Base-by-base conservation (phyloP, 1,140 invertebrate genomes). In the Drepana arcuata region DNA sequence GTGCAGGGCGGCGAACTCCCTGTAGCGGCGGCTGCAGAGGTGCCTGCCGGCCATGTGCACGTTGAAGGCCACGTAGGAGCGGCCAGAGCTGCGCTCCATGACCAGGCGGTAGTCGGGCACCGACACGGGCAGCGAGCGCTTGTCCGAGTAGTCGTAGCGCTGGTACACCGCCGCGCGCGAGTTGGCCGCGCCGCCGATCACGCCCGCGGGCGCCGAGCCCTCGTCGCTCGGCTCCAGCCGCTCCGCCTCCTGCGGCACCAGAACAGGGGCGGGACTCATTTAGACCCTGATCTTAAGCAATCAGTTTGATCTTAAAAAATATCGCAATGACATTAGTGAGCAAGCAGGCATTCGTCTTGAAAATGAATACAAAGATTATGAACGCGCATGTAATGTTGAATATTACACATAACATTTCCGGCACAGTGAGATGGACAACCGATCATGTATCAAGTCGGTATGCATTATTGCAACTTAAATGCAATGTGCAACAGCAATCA, bases 41-140 rank as follows among this genome's bases (percentile, higher is more conserved):
- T 99, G 97, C 27, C 97, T 83, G 0, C 97, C 97, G 15, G 98
- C 97, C 97, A 99, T 99, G 74, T 99, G 97, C 42, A 99, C 98
- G 75, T 99, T 99, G 83, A 95, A 99, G 0, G 97, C 95, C 36
- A 98, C 95, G 84, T 93, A 99, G 54, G 93, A 92, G 56, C 99
- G 94, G 12, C 94, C 95, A 0, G 67, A 68, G 66, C 89, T 90
- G 53, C 90, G 78, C 84, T 92, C 88, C 87, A 93, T 78, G 4
- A 80, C 68, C 78, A 78, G 38, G 3, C 73, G 40, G 51, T 77
- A 80, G 50, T 79, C 97, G 9, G 98, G 98, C 52, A 99, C 95
- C 48, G 97, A 98, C 51, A 99, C 98, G 5, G 98, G 98, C 41
- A 99, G 85, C 21, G 97, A 99, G 32, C 98, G 86, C 73, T 99